Base-by-base conservation (phyloP, 2,113 vertebrate genomes). In the Trogon melanurus region DNA sequence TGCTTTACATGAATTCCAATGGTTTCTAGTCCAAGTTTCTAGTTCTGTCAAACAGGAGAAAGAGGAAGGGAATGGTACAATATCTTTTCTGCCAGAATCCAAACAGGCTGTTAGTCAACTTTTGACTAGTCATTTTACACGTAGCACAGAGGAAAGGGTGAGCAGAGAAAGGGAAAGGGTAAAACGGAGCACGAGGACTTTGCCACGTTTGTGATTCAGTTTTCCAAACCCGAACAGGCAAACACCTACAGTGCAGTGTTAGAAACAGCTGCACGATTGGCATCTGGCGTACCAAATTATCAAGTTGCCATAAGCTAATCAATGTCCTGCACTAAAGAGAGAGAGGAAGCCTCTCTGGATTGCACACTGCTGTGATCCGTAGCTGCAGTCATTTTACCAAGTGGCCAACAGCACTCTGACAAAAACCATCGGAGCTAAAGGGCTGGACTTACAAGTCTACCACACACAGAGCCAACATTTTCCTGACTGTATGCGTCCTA, bases 41-140 rank as follows among this genome's bases (percentile, higher is more conserved):
- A 93, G 34, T 26, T 87, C 79, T 79, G 58, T 41, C 88, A 91
- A 85, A 73, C 41, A 81, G 58, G 76, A 92, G 32, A 69, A 82
- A 81, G 84, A 79, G 41, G 45, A 69, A 14, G 16, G 67, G 79
- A 90, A 41, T 36, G 57, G 72, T 26, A 76, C n/a, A 73, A 25
- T 21, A 36, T 81, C 71, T 29, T 84, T 41, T 70, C n/a, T 79
- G 44, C 26, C 56, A 54, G 26, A 74, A 19, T 22, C 25, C 36
- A 85, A 27, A 14, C 1, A 65, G 32, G 34, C 34, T 69, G 50
- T 85, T 65, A 62, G 10, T 62, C 29, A 60, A 12, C 36, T 80
- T 72, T 19, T 75, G 30, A 62, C 29, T 18, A 53, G 32, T 38
- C 23, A 15, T 22, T 93, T 66, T 9, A 66, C 27, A 65, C 16